Percentiles rank a stretch among this genome's conserved stretches.
Conservation (phyloP, 2,113 vertebrate species). For the Gasterosteus nipponicus region DNA sequence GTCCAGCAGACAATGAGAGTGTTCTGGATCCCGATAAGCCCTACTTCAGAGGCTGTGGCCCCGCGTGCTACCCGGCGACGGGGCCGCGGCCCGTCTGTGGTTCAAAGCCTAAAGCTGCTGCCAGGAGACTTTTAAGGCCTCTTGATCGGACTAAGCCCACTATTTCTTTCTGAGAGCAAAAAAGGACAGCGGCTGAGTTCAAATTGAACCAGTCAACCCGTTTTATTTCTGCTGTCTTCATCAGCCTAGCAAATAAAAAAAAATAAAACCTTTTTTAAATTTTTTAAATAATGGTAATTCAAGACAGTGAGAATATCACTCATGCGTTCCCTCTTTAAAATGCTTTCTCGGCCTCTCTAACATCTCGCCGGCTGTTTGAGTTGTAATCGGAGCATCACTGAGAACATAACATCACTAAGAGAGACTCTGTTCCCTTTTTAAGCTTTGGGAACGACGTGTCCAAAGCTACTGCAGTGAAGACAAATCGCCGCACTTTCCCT, state of each 20-base stretch:
- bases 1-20: constrained; percentile 31
- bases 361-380: neutral
- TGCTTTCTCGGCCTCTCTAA: neutral
- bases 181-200: neutral
- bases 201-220: neutral
- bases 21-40: constrained; percentile 8
- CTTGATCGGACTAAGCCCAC: neutral
- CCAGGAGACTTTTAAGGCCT: neutral
- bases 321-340: neutral
- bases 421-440: neutral
- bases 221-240: neutral
- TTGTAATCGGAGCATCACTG: constrained; percentile 10
- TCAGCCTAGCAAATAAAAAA: neutral
- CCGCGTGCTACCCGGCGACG: neutral
- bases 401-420: neutral
- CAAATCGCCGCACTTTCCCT: constrained; percentile 61
- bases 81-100: neutral
- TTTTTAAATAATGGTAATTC: neutral
- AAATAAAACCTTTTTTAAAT: neutral
- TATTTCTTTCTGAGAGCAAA: neutral
- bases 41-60: constrained; percentile 4
- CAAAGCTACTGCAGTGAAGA: constrained; percentile 17
- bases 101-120: constrained; percentile 13
- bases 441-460: neutral
- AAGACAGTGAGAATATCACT: neutral